Percentiles rank a stretch among this genome's conserved stretches.
phyloP scores from a whole-genome alignment of 2,113 vertebrate species.

The Chionis minor region DNA sequence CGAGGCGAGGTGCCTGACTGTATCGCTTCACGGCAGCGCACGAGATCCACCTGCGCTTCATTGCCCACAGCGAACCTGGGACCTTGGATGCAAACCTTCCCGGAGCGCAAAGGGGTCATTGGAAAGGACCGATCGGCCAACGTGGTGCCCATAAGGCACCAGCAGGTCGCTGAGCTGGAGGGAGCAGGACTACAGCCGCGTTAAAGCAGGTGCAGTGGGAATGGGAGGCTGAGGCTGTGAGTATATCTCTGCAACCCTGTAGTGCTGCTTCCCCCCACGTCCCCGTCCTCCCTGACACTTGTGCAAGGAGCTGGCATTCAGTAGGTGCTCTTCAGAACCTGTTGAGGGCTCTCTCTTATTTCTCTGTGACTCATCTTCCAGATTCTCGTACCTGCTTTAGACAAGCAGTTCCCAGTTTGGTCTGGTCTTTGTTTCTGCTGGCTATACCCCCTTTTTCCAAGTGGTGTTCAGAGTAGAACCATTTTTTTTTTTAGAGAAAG shows the following conservation, averaged over 20 bases:
- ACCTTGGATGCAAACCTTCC: not conserved
- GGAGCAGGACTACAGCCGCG: fast-evolving
- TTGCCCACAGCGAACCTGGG: not conserved
- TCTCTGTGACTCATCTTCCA: not conserved
- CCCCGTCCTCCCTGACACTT: not conserved
- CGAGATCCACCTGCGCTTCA: fast-evolving
- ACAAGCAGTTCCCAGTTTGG: not conserved
- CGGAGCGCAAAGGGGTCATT: fast-evolving
- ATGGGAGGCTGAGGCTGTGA: not conserved
- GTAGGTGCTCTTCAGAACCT: not conserved
- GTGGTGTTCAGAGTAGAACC: not conserved
- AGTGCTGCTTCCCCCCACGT: not conserved
- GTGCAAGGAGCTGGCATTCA: not conserved
- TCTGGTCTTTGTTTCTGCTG: not conserved
- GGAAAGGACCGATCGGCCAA: not conserved
- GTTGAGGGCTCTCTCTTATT: not conserved
- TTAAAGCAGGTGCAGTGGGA: not conserved
- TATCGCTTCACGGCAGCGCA: fast-evolving
- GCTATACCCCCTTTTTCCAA: not conserved
- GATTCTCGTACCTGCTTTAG: not conserved
- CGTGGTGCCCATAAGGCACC: not conserved
- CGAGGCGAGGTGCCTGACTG: not conserved
- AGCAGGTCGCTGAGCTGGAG: not conserved
- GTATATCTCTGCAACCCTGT: not conserved
- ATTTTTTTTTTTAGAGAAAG: not conserved